phyloP scores from a whole-genome alignment of 2,888 invertebrate genomes.

The Limenitis arthemis region DNA sequence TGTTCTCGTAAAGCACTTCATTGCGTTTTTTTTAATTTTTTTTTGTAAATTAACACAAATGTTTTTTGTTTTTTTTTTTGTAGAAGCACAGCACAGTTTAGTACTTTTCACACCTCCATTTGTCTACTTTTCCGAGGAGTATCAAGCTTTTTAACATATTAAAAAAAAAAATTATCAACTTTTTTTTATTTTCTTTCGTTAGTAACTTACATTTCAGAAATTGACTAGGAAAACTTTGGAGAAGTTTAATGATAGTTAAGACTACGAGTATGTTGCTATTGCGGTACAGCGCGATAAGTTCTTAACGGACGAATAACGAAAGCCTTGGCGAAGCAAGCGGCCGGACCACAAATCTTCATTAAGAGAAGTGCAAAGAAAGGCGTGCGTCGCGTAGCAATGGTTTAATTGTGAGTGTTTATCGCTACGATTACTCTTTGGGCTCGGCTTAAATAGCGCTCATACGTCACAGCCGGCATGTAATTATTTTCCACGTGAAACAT shows the following conservation, averaged over 20 bases:
- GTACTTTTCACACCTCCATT: too few species aligned
- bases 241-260: constrained; percentile 1
- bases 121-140: too few species aligned
- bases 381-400: constrained; percentile 68
- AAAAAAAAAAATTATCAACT: too few species aligned
- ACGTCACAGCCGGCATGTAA: constrained; percentile 66
- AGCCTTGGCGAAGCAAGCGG: constrained; percentile 32
- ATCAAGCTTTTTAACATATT: too few species aligned
- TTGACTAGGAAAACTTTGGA: constrained; percentile 1
- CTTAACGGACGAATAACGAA: constrained; percentile 29
- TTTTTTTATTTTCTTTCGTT: background rate
- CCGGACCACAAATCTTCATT: constrained; percentile 59
- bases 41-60: too few species aligned
- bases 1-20: too few species aligned
- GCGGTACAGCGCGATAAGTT: constrained; percentile 18
- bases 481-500: constrained; percentile 64
- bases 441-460: constrained; percentile 64
- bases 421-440: constrained; percentile 63
- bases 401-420: constrained; percentile 70
- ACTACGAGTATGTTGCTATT: background rate
- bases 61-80: too few species aligned
- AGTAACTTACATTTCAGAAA: background rate
- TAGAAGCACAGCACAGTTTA: too few species aligned
- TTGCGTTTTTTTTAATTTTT: too few species aligned
- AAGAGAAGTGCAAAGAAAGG: constrained; percentile 60